Conservation (phyloP, 2,797 vertebrate species). For the Hypotaenidia philippensis region DNA sequence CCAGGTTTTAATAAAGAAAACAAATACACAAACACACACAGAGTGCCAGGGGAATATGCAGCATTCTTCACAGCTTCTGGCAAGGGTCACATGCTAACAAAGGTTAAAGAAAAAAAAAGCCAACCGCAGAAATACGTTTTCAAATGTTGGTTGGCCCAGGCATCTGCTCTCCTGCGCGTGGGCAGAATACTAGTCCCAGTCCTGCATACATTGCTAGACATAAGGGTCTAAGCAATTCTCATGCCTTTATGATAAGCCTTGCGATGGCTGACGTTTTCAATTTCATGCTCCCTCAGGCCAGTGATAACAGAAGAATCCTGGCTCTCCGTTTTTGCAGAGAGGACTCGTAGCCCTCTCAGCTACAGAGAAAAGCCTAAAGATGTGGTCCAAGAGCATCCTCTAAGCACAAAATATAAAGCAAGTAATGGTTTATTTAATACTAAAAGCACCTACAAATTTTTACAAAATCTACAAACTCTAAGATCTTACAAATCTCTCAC, state of each 20-base stretch:
- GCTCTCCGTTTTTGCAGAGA: background rate
- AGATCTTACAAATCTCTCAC: background rate
- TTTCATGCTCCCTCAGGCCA: conserved; percentile 20
- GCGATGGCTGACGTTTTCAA: background rate
- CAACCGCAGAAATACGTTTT: background rate
- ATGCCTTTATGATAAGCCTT: conserved; percentile 3
- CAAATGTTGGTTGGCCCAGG: background rate
- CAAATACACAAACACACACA: background rate
- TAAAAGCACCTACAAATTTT: background rate
- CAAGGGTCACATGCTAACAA: background rate
- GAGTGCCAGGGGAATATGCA: background rate
- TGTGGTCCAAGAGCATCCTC: background rate
- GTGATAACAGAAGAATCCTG: background rate
- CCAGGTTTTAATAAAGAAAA: conserved; percentile 55
- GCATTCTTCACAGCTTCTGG: background rate
- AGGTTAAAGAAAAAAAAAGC: background rate
- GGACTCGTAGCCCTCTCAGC: background rate
- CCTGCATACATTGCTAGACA: background rate
- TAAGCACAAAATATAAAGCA: background rate
- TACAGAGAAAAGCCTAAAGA: background rate
- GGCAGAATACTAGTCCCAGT: background rate
- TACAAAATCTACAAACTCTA: background rate
- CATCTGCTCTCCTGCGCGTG: background rate
- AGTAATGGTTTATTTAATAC: background rate
- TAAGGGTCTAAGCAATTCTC: background rate